A percentile compares a stretch with the other conserved stretches of the same genome.
phyloP scores from a whole-genome alignment of 2,113 vertebrate species.

The Scopus umbretta region DNA sequence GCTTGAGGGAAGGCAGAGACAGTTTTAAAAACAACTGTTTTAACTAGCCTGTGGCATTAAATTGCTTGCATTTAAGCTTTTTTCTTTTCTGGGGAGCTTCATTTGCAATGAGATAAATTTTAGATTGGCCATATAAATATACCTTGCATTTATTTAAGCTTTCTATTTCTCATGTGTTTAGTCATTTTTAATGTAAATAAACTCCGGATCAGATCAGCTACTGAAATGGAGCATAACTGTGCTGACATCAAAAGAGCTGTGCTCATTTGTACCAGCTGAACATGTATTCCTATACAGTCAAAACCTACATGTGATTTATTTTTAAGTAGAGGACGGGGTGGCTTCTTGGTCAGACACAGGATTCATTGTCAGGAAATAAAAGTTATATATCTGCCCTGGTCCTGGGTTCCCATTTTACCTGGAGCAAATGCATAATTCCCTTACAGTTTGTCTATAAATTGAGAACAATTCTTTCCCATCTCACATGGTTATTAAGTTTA shows the following conservation, averaged over 20 bases:
- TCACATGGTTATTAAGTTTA: background rate
- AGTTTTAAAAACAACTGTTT: background rate
- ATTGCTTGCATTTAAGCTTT: background rate
- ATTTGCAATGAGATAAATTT: background rate
- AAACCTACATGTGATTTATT: background rate
- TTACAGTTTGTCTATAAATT: background rate
- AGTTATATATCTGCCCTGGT: background rate
- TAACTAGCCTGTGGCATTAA: background rate
- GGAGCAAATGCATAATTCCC: background rate
- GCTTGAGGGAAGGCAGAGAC: background rate
- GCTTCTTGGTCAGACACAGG: background rate
- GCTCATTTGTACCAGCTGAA: background rate
- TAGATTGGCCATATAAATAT: background rate
- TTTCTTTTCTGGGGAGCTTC: background rate
- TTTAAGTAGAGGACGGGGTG: background rate
- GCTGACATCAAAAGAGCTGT: background rate
- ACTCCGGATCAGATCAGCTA: background rate
- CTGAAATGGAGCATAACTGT: background rate
- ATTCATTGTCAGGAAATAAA: background rate
- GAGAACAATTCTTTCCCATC: background rate
- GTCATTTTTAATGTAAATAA: background rate
- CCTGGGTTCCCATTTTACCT: background rate
- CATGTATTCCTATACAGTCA: background rate
- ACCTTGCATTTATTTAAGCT: background rate
- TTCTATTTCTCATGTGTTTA: background rate